phyloP scores from a whole-genome alignment of 2,113 vertebrate species.

The Acrocephalus kingi region DNA sequence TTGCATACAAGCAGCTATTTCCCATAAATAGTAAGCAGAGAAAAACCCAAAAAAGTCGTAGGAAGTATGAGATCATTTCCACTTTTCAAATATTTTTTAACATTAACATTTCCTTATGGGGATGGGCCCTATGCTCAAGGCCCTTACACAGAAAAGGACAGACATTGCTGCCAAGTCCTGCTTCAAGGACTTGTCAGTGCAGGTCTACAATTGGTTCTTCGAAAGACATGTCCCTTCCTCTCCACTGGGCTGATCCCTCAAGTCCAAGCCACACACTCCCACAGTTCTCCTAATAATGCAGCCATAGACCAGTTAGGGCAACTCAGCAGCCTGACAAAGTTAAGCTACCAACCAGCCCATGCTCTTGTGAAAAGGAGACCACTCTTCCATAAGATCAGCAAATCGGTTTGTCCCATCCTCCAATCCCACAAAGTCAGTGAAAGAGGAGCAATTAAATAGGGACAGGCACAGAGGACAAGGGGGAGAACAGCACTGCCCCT shows the following conservation, averaged over 20 bases:
- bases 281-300: neutral
- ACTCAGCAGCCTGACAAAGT: neutral
- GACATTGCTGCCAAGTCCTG: neutral
- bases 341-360: neutral
- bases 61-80: conserved; percentile 53
- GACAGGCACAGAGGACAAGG: neutral
- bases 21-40: conserved; percentile 22
- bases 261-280: neutral
- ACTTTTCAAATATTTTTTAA: conserved; percentile 10
- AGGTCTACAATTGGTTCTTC: neutral
- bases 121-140: neutral
- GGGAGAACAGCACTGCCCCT: neutral
- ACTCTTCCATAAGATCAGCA: neutral
- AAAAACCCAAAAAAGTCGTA: conserved; percentile 29
- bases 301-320: neutral
- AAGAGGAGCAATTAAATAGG: neutral
- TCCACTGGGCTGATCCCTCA: neutral
- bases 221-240: neutral
- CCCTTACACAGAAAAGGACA: neutral
- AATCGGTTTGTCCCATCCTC: neutral
- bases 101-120: neutral
- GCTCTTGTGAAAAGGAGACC: neutral
- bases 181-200: neutral
- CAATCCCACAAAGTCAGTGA: neutral
- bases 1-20: neutral